Evolutionary conservation across 2,797 vertebrate species (phyloP).

Genomic region (Sitta carolinensis): DNA sequence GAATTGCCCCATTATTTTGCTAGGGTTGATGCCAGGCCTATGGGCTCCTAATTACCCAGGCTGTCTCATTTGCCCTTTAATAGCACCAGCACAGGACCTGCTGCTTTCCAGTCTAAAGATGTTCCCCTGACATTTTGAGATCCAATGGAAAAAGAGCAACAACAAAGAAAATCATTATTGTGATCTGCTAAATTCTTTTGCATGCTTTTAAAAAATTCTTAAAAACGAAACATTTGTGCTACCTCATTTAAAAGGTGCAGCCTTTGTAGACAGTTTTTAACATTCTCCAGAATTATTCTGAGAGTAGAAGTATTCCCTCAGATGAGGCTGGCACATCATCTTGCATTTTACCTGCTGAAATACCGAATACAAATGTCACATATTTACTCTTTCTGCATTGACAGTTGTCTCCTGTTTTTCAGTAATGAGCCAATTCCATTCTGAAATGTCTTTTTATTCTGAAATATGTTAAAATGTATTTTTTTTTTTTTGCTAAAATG

Average conservation of each 20-base stretch:
- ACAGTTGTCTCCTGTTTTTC: not conserved
- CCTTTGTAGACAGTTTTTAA: not conserved
- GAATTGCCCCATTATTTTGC: slow-evolving; percentile 2
- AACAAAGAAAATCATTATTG: not conserved
- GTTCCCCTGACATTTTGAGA: not conserved
- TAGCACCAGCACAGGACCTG: not conserved
- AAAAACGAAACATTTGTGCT: not conserved
- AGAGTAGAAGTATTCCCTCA: not conserved
- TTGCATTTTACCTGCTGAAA: not conserved
- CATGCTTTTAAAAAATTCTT: not conserved
- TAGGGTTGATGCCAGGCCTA: not conserved
- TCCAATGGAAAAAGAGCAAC: not conserved
- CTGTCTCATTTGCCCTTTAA: slow-evolving; percentile 6
- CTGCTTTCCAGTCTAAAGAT: not conserved
- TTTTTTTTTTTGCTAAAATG: not conserved
- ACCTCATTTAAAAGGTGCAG: fast-evolving
- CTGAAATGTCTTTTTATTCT: not conserved
- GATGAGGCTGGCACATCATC: not conserved
- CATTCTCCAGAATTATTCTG: not conserved
- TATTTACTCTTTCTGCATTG: not conserved
- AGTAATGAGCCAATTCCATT: not conserved
- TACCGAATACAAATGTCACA: not conserved
- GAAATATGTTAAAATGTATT: not conserved
- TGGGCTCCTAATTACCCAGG: slow-evolving; percentile 1
- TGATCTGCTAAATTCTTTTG: not conserved